These are phyloP conservation scores for Uropsilus gracilis DNA, from an alignment of 2,113 vertebrate species.

Conservation along the genomic window DNA sequence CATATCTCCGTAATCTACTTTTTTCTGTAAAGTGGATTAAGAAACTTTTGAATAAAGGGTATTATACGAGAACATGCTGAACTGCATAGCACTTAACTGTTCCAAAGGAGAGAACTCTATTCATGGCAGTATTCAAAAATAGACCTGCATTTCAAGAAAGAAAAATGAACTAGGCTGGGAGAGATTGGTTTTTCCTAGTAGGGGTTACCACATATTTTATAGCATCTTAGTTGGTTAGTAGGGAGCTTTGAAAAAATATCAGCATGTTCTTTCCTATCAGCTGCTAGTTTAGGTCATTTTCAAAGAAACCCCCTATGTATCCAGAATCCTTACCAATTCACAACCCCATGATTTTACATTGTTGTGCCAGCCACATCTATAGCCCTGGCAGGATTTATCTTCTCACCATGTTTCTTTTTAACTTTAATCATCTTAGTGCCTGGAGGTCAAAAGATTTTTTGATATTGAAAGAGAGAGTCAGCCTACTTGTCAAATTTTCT, in stretches of 20 bases:
- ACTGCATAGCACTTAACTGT: slow-evolving; percentile 65
- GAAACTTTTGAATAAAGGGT: slow-evolving; percentile 72
- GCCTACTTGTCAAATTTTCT: slow-evolving; percentile 61
- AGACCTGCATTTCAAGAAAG: slow-evolving; percentile 66
- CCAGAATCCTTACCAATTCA: slow-evolving; percentile 57
- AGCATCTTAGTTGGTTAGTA: slow-evolving; percentile 55
- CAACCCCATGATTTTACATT: slow-evolving; percentile 51
- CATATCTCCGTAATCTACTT: slow-evolving; percentile 71
- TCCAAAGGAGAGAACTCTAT: slow-evolving; percentile 53
- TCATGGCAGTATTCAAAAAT: slow-evolving; percentile 60
- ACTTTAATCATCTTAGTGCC: slow-evolving; percentile 75
- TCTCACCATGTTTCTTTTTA: slow-evolving; percentile 62
- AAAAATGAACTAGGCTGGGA: slow-evolving; percentile 62
- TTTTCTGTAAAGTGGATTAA: slow-evolving; percentile 73
- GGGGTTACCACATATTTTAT: slow-evolving; percentile 69
- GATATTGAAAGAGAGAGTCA: slow-evolving; percentile 56
- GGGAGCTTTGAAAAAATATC: slow-evolving; percentile 59
- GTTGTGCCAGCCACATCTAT: slow-evolving; percentile 56
- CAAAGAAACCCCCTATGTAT: slow-evolving; percentile 52
- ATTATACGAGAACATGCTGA: slow-evolving; percentile 63
- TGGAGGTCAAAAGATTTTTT: slow-evolving; percentile 70
- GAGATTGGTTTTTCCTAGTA: slow-evolving; percentile 55
- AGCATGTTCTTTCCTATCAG: slow-evolving; percentile 15
- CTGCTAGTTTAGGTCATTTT: slow-evolving; percentile 64
- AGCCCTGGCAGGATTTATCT: slow-evolving; percentile 60